These are phyloP conservation scores for Montipora sp. DNA, from an alignment of 64 coral and sea anemone species.

Conservation along the genomic window DNA sequence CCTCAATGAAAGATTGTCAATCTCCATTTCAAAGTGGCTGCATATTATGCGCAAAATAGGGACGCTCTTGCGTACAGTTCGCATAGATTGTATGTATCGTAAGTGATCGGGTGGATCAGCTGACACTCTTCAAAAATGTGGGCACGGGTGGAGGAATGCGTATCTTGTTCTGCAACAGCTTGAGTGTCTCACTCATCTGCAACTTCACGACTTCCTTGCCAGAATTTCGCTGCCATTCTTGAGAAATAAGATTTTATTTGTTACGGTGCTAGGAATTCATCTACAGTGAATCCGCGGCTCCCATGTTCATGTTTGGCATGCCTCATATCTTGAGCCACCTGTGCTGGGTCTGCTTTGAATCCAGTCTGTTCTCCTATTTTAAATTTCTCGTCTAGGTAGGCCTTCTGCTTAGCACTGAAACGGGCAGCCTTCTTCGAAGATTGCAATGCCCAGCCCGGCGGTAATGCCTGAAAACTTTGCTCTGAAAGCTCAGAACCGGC, in stretches of 20 bases:
- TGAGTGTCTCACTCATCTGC: constrained; percentile 16
- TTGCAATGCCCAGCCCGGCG: constrained; percentile 50
- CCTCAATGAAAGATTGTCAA: constrained; percentile 7
- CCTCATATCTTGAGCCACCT: constrained; percentile 67
- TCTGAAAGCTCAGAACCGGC: neutral
- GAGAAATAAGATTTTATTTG: constrained; percentile 74
- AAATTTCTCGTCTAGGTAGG: constrained; percentile 79
- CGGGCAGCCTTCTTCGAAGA: constrained; percentile 27
- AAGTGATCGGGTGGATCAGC: constrained; percentile 42
- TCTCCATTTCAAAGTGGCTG: constrained; percentile 2
- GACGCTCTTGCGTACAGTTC: constrained; percentile 2
- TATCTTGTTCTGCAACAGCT: neutral
- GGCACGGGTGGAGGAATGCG: constrained; percentile 1
- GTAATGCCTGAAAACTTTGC: neutral
- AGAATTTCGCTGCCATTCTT: constrained; percentile 51
- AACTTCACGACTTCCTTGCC: neutral
- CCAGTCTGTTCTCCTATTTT: constrained; percentile 63
- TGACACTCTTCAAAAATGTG: constrained; percentile 38
- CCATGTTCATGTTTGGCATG: constrained; percentile 43
- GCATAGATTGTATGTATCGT: constrained; percentile 28
- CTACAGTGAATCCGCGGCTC: constrained; percentile 29
- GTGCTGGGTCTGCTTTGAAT: constrained; percentile 54
- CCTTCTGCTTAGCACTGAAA: constrained; percentile 66
- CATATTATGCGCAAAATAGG: constrained; percentile 45
- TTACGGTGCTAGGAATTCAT: constrained; percentile 56